Evolutionary conservation across 2,797 vertebrate species (phyloP), one percentile per base, ranked within the genome.

Genomic region (Cryptoprocta ferox): DNA sequence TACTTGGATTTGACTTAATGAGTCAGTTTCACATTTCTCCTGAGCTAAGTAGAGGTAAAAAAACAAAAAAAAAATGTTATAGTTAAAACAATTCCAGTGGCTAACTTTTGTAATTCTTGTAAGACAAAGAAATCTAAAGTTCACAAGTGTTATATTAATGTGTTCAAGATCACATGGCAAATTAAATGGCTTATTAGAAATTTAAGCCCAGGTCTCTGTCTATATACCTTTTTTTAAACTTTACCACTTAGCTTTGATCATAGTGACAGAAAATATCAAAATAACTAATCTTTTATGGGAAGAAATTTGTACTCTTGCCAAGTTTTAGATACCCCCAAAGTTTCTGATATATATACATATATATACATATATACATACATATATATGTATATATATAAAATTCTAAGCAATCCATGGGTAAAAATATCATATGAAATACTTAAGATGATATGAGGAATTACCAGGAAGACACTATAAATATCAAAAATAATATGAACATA

Each of bases 211-310:
- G 26, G 18, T 86, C 56, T 86, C 56, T 75, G 13, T 90, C 80
- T 45, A 12, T 42, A 10, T 53, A 32, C 1, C 24, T 2, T 80
- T n/a, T 94, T 92, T 37, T 28, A 18, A 45, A n/a, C 16, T 82
- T 8, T 45, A 24, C 26, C 56, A 65, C 6, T 83, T 91, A 76
- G 42, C 65, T 91, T 83, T 95, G 37, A 39, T 66, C 39, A 79
- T 32, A 89, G 39, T 56, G 61, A 79, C 70, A 95, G 28, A 91
- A 78, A 91, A 59, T 88, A 89, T 35, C 83, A 75, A 92, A 61
- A 80, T 15, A 84, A 87, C 15, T 80, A 61, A 79, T 78, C 24
- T 59, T 61, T 79, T n/a, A 24, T 61, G n/a, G 4, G 5, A 89
- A 82, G 2, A 93, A 87, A 84, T 37, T 48, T 75, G 12, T 14